Evolutionary conservation across 2,888 invertebrate genomes (phyloP).

Genomic region (Drosophila gaucha): DNA sequence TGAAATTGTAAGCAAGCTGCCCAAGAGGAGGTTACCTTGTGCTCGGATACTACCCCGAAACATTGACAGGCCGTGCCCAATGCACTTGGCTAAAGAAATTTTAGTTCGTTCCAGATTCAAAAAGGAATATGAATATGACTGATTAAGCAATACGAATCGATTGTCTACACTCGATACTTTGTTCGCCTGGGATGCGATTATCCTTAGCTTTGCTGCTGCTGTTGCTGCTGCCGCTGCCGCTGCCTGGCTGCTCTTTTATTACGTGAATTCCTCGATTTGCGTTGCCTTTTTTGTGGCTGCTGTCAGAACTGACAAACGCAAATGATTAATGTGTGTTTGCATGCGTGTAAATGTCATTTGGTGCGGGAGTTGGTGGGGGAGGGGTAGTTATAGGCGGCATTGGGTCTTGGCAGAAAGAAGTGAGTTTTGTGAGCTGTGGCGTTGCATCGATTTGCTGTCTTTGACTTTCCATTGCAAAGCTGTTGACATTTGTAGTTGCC

Average conservation of each 20-base stretch:
- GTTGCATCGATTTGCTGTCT: slow-evolving; percentile 60
- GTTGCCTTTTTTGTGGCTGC: slow-evolving; percentile 51
- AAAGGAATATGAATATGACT: slow-evolving; percentile 58
- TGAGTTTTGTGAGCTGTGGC: slow-evolving; percentile 8
- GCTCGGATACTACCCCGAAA: slow-evolving; percentile 5
- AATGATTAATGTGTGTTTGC: slow-evolving; percentile 83
- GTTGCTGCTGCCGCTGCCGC: background rate
- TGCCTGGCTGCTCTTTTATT: slow-evolving; percentile 24
- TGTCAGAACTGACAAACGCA: slow-evolving; percentile 82
- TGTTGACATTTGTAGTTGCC: slow-evolving; percentile 61
- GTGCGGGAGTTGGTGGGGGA: slow-evolving; percentile 18
- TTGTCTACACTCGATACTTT: slow-evolving; percentile 60
- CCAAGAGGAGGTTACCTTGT: slow-evolving; percentile 7
- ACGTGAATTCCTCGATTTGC: slow-evolving; percentile 45
- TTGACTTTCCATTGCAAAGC: slow-evolving; percentile 58
- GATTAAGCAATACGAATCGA: slow-evolving; percentile 76
- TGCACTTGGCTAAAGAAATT: slow-evolving; percentile 31
- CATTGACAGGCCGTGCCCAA: slow-evolving; percentile 47
- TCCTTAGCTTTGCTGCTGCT: slow-evolving; percentile 28
- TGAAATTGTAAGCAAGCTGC: slow-evolving; percentile 17
- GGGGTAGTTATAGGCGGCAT: background rate
- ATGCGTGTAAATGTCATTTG: slow-evolving; percentile 83
- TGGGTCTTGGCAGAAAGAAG: background rate
- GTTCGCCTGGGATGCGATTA: slow-evolving; percentile 37
- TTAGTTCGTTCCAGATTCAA: background rate